Conservation (phyloP, 1,140 invertebrate genomes). For the Globodera rostochiensis region DNA sequence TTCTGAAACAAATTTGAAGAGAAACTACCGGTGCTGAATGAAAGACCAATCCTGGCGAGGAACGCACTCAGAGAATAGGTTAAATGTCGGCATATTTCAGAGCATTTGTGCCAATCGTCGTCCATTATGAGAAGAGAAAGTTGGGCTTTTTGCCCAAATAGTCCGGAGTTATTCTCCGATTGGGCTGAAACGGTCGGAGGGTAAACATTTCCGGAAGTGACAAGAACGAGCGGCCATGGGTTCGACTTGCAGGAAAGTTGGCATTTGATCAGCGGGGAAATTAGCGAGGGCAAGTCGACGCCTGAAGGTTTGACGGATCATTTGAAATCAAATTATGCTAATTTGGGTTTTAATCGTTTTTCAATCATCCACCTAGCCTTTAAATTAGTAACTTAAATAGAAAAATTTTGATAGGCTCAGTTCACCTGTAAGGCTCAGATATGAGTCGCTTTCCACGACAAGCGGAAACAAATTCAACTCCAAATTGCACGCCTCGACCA, state of each 20-base stretch:
- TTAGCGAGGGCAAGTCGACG: neutral
- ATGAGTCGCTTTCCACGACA: neutral
- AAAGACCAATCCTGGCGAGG: neutral
- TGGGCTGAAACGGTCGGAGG: neutral
- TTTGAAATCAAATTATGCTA: neutral
- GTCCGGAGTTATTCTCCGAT: neutral
- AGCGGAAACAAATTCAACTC: neutral
- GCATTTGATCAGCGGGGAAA: neutral
- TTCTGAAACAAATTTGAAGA: neutral
- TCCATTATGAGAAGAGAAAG: neutral
- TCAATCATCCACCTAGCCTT: too few species aligned
- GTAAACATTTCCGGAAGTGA: neutral
- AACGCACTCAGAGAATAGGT: neutral
- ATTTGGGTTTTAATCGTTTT: neutral
- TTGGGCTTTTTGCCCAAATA: neutral
- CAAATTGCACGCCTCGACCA: neutral
- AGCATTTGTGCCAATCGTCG: neutral
- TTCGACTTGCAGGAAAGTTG: neutral
- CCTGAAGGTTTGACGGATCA: neutral
- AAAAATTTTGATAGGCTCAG: too few species aligned
- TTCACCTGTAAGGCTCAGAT: neutral
- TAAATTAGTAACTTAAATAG: too few species aligned
- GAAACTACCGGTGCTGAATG: neutral
- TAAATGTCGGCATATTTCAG: neutral
- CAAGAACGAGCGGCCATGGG: neutral